phyloP scores from a whole-genome alignment of 2,888 invertebrate genomes.

The Calliopum simillimum region DNA sequence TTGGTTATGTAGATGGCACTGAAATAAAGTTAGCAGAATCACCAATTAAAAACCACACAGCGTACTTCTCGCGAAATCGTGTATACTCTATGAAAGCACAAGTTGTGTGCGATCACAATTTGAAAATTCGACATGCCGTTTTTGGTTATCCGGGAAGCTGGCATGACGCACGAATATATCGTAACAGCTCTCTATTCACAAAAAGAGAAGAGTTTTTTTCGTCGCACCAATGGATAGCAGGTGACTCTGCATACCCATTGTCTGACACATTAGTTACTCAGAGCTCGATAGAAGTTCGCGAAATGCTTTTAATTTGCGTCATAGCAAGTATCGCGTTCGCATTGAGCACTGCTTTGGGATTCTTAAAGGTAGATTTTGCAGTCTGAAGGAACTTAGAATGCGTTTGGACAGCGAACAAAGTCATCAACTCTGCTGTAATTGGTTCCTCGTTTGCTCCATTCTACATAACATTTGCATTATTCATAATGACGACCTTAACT shows the following conservation, averaged over 20 bases:
- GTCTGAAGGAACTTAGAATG: conserved; percentile 34
- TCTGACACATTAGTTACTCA: conserved; percentile 12
- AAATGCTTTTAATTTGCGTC: conserved; percentile 35
- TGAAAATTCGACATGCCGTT: neutral
- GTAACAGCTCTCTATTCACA: conserved; percentile 11
- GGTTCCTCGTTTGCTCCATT: neutral
- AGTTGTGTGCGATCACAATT: neutral
- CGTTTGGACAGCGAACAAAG: neutral
- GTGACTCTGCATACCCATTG: conserved; percentile 25
- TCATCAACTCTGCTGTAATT: conserved; percentile 28
- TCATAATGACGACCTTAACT: neutral
- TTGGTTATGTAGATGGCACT: conserved; percentile 11
- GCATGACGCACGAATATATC: conserved; percentile 18
- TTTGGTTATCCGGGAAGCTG: neutral
- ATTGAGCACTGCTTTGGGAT: conserved; percentile 36
- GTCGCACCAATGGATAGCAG: conserved; percentile 21
- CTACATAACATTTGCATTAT: neutral
- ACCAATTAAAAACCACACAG: conserved; percentile 4
- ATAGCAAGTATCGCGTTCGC: conserved; percentile 39
- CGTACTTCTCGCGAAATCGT: conserved; percentile 3
- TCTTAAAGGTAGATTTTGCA: conserved; percentile 39
- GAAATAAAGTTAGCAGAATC: conserved; percentile 9
- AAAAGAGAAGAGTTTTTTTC: conserved; percentile 13
- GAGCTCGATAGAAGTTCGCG: conserved; percentile 30
- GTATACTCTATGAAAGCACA: neutral